Base-by-base conservation (phyloP, 2,113 vertebrate genomes). In the Trematomus loennbergii region DNA sequence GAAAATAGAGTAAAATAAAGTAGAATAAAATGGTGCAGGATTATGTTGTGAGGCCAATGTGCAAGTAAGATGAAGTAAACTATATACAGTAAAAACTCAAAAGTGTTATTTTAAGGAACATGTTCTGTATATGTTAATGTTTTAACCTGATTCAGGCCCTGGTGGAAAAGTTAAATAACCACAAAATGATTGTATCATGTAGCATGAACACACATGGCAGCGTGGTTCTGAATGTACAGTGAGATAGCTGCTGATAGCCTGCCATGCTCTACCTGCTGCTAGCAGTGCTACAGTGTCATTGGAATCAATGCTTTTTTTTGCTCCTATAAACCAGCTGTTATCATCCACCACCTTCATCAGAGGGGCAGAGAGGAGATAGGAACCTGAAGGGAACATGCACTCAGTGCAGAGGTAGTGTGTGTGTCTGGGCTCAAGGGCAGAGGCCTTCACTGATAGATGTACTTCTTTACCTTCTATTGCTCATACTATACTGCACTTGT, bases 381-480 rank as follows among this genome's bases (percentile, higher is more conserved):
- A 62, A 49, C 25, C n/a, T 55, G 12, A 25, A 55, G 40, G 22
- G 25, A 15, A 68, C 55, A 40, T 54, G 45, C 22, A 62, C 52
- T 66, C 33, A 33, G 33, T 33, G 36, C 36, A 40, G 36, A 17
- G 2, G 40, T 36, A 17, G 68, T n/a, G 43, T 77, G 48, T 54
- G 25, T 65, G 12, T 59, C 12, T 46, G 50, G 9, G 17, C 67
- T 82, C 49, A 86, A 75, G 66, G 79, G 52, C 72, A 59, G 33
- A 68, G 16, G 54, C 68, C 63, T 60, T 59, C 54, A 43, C 63
- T 46, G 6, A 64, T 25, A 59, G 22, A 76, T 72, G 72, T 72
- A 76, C 66, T 67, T 72, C 50, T 75, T 12, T 67, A 60, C 66
- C 8, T 57, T 82, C 43, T 67, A 53, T 87, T 73, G 77, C 53